Evolutionary conservation across 2,797 vertebrate genomes (phyloP), one percentile per base, ranked within the genome.

Genomic region (Pogoniulus pusillus): DNA sequence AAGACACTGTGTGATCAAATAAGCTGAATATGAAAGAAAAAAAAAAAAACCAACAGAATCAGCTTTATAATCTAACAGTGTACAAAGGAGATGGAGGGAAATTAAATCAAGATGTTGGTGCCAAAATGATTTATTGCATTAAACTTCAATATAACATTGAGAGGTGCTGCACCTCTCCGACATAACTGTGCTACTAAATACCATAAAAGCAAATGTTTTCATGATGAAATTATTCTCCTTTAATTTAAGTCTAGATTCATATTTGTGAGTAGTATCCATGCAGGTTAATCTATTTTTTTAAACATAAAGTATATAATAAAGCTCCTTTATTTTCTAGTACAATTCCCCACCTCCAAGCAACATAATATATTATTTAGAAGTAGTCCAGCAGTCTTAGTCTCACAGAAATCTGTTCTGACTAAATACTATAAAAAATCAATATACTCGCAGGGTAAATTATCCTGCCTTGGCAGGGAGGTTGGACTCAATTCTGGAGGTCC

Each of bases 261-360:
- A 29, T 11, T 73, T 89, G 16, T 20, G 29, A 91, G 45, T 62
- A 15, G 59, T 78, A 77, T 66, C 75, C 27, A 10, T 82, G 43
- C 45, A 68, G 57, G 23, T 79, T 69, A 92, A 66, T 84, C 27
- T 58, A 27, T 87, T 82, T 82, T 68, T 85, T 83, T 79, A 62
- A 72, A 59, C n/a, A 45, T 58, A 34, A 75, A 55, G 29, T 60
- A 60, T 76, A 37, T 45, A 74, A 45, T 76, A 60, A 57, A 60
- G 16, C 27, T 82, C 32, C 55, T 85, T 85, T 16, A 51, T 96
- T 93, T 94, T 85, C 87, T 89, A 70, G 51, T 88, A 54, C 27
- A 62, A 80, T 88, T 93, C 72, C 71, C 60, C 47, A 85, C 84
- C 47, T 95, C 76, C 68, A 92, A 81, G 32, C 75, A 95, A 13